phyloP scores from a whole-genome alignment of 2,888 invertebrate genomes.

The Drosophila formosana region DNA sequence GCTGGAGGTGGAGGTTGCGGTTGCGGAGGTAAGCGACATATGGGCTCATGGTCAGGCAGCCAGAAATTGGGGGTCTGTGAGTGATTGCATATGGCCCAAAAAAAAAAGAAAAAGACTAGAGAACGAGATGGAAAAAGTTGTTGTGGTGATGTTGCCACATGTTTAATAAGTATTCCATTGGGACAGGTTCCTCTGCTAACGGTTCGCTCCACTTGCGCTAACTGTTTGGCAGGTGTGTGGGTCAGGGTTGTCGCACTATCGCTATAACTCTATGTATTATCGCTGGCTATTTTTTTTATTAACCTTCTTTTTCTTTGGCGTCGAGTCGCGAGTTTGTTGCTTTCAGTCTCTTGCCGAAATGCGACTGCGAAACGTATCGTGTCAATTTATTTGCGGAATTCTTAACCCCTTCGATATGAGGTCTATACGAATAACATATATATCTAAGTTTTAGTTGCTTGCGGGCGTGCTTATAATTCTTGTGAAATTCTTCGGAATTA shows the following conservation, averaged over 20 bases:
- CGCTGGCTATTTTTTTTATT: constrained; percentile 6
- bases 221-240: constrained; percentile 4
- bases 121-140: neutral
- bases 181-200: constrained; percentile 56
- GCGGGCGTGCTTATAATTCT: constrained; percentile 11
- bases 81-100: constrained; percentile 43
- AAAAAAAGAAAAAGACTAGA: constrained; percentile 3
- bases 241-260: constrained; percentile 18
- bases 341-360: constrained; percentile 42
- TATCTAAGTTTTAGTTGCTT: constrained; percentile 10
- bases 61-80: constrained; percentile 17
- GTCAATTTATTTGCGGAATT: constrained; percentile 70
- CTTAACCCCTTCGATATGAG: constrained; percentile 53
- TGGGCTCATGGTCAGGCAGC: neutral
- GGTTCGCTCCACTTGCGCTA: constrained; percentile 1
- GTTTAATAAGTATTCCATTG: constrained; percentile 65
- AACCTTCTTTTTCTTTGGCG: constrained; percentile 2
- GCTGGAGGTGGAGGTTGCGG: constrained; percentile 3
- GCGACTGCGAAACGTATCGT: constrained; percentile 63
- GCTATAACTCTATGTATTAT: constrained; percentile 8
- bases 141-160: constrained; percentile 16
- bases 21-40: constrained; percentile 2
- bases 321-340: neutral
- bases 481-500: constrained; percentile 25
- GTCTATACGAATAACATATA: constrained; percentile 36